Base-by-base conservation (phyloP, 2,113 vertebrate genomes). In the Acanthisitta chloris region DNA sequence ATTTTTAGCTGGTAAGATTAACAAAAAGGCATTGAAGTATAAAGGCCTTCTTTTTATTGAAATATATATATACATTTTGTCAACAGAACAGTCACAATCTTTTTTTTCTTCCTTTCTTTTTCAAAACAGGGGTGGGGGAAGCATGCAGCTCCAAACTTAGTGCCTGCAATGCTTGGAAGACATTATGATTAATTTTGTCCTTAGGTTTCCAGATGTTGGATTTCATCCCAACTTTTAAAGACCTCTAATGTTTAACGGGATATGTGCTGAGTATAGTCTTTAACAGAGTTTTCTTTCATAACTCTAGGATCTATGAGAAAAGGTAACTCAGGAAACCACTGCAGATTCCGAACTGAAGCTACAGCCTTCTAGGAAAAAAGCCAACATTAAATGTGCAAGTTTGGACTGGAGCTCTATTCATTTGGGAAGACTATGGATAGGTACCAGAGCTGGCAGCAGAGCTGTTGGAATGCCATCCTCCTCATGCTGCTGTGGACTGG, bases 151-250 rank as follows among this genome's bases (percentile, higher is more conserved):
- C 92, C 74, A 78, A 90, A 71, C 49, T 85, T 52, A 58, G 84
- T 91, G 95, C 79, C 88, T 96, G 66, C n/a, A 76, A 74, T 24
- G 76, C 70, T 87, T 94, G 92, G 90, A 95, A 92, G 90, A 79
- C 84, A 5, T 82, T 59, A 70, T 71, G 96, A 97, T 97, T 97
- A 94, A 96, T 97, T 96, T 92, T 8, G 24, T 95, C 83, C 89
- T 92, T 93, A 71, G 52, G 57, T 96, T 97, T 96, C 97, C 97
- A 98, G 98, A 98, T 98, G 97, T 97, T 97, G 92, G 96, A 94
- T 94, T 91, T 54, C 34, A 51, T 96, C 94, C 92, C 90, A 94
- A 73, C 81, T 93, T 79, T 86, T 94, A 97, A 94, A 96, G 93
- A 97, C 97, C 61, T 96, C 97, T 98, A 95, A 95, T 92, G 93